Conservation (phyloP, 2,113 vertebrate genomes). For the Vanacampus margaritifer region DNA sequence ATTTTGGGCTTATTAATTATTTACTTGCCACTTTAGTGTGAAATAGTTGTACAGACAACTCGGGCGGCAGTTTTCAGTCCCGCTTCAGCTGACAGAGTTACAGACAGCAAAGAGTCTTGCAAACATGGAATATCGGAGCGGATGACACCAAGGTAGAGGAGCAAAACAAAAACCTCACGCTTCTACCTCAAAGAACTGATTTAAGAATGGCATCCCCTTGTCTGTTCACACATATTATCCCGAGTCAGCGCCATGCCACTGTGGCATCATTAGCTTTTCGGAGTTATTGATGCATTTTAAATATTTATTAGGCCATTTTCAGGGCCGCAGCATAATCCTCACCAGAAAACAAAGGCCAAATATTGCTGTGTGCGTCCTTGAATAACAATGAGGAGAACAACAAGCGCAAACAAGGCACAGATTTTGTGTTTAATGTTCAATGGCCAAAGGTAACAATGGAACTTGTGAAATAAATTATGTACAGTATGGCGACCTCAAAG, state of each 20-base stretch:
- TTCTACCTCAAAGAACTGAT: slow-evolving; percentile 18
- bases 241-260: slow-evolving; percentile 41
- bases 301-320: slow-evolving; percentile 56
- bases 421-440: slow-evolving; percentile 2
- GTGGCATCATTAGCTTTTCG: slow-evolving; percentile 53
- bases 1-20: slow-evolving; percentile 31
- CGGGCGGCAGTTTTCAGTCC: slow-evolving; percentile 8
- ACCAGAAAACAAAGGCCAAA: slow-evolving; percentile 31
- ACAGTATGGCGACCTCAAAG: background rate
- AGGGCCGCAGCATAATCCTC: slow-evolving; percentile 32
- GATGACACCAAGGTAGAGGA: slow-evolving; percentile 11
- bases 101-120: slow-evolving; percentile 18
- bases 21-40: slow-evolving; percentile 18
- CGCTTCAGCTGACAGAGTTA: slow-evolving; percentile 17
- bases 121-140: slow-evolving; percentile 29
- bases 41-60: slow-evolving; percentile 12
- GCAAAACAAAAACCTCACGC: background rate
- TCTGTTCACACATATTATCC: slow-evolving; percentile 6
- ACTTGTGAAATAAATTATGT: background rate
- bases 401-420: slow-evolving; percentile 1
- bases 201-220: background rate
- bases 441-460: background rate
- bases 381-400: slow-evolving; percentile 43
- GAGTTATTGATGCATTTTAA: slow-evolving; percentile 57
- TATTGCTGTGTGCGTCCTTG: slow-evolving; percentile 21